These are phyloP conservation scores for Sebastes trivittatus DNA, from an alignment of 2,797 vertebrate genomes.

Conservation along the genomic window DNA sequence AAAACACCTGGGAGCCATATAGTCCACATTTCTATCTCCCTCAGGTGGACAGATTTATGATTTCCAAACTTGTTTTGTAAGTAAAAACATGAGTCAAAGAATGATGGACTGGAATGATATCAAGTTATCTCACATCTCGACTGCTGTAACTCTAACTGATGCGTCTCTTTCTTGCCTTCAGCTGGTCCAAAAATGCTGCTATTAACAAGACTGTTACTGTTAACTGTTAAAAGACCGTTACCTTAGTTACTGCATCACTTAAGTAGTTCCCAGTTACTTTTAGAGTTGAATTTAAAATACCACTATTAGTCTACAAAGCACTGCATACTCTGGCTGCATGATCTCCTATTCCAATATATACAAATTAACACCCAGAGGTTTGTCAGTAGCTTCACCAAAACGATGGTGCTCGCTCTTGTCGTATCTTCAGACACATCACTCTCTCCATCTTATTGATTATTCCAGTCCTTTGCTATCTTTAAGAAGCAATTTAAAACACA, in stretches of 20 bases:
- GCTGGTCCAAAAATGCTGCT: neutral
- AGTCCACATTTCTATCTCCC: neutral
- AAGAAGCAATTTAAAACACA: neutral
- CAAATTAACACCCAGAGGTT: neutral
- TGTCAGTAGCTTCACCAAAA: neutral
- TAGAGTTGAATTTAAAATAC: neutral
- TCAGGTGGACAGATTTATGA: neutral
- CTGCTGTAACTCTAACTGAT: neutral
- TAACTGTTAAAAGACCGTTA: neutral
- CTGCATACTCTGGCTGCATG: neutral
- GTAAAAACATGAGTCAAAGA: neutral
- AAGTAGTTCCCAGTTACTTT: neutral
- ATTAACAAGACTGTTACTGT: neutral
- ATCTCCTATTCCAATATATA: neutral
- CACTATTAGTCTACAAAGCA: neutral
- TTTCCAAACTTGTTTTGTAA: neutral
- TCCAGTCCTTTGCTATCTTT: neutral
- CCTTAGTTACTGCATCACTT: neutral
- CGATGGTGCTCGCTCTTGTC: neutral
- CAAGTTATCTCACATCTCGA: neutral
- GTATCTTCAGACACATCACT: too few relatives aligned
- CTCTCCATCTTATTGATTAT: neutral
- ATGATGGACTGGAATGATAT: neutral
- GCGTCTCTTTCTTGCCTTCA: rapidly evolving
- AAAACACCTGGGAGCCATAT: neutral